A percentile compares a stretch with the other conserved stretches of the same genome.
phyloP scores from a whole-genome alignment of 2,888 invertebrate species.

The Plagiodera versicolora region DNA sequence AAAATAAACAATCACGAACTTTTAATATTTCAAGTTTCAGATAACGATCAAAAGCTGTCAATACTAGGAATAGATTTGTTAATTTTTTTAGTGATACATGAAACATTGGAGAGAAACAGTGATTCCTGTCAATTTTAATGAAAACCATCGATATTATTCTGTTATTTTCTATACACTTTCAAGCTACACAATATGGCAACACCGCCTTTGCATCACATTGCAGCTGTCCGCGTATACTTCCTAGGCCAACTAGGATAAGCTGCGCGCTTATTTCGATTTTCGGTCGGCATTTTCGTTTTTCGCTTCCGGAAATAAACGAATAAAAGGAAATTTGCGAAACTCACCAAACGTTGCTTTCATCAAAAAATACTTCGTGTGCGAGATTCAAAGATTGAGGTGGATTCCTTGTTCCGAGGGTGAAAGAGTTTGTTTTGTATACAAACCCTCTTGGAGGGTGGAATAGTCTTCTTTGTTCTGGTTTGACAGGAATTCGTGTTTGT shows the following conservation, averaged over 20 bases:
- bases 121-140: no score
- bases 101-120: no score
- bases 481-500: not conserved
- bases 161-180: not conserved
- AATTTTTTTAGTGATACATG: no score
- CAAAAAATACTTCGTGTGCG: not conserved
- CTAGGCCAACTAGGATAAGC: conserved; percentile 27
- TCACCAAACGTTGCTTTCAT: not conserved
- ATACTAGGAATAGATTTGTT: no score
- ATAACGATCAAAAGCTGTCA: no score
- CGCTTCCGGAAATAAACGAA: conserved; percentile 9
- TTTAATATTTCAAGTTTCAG: no score
- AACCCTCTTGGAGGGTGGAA: not conserved
- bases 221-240: conserved; percentile 26
- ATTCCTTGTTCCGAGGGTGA: not conserved
- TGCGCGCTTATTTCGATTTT: conserved; percentile 16
- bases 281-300: conserved; percentile 25
- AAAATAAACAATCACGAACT: no score
- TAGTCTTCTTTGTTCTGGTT: conserved; percentile 1
- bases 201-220: conserved; percentile 22
- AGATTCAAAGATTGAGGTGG: not conserved
- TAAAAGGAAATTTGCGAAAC: not conserved
- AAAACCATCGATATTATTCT: no score
- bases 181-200: conserved; percentile 12
- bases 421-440: not conserved